Conservation (phyloP, 2,797 vertebrate genomes). For the Gephyroberyx darwinii region DNA sequence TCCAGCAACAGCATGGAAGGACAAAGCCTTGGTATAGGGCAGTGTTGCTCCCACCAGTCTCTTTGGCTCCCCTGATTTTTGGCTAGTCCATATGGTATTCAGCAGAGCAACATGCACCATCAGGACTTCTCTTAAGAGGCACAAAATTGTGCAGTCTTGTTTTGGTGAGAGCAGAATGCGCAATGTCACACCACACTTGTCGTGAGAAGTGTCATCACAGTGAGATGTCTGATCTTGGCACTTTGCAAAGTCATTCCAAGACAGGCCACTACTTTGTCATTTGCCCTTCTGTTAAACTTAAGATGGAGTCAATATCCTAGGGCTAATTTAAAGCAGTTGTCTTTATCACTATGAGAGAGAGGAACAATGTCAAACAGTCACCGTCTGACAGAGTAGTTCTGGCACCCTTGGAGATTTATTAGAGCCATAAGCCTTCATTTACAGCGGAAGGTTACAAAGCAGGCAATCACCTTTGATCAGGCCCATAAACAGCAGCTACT, state of each 20-base stretch:
- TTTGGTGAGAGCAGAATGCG: slow-evolving; percentile 50
- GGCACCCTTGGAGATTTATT: slow-evolving; percentile 72
- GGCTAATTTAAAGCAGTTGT: slow-evolving; percentile 71
- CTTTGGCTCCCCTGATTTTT: slow-evolving; percentile 16
- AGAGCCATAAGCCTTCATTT: slow-evolving; percentile 72
- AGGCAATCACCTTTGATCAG: slow-evolving; percentile 73
- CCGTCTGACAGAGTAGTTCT: slow-evolving; percentile 52
- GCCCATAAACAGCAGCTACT: slow-evolving; percentile 71
- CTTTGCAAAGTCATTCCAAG: slow-evolving; percentile 72
- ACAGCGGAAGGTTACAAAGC: slow-evolving; percentile 73
- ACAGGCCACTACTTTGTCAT: slow-evolving; percentile 55
- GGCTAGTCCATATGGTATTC: slow-evolving; percentile 62
- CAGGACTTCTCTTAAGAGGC: slow-evolving; percentile 58
- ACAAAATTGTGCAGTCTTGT: slow-evolving; percentile 45
- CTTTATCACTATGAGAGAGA: slow-evolving; percentile 65
- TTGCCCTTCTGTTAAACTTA: slow-evolving; percentile 71
- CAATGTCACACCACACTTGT: slow-evolving; percentile 72
- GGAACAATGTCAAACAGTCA: slow-evolving; percentile 74
- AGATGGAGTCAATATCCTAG: slow-evolving; percentile 70
- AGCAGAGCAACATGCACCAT: slow-evolving; percentile 59
- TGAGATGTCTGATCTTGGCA: slow-evolving; percentile 59
- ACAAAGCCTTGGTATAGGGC: slow-evolving; percentile 43
- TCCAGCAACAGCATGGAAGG: slow-evolving; percentile 62
- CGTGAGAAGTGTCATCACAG: slow-evolving; percentile 65
- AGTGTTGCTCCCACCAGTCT: slow-evolving; percentile 36